Base-by-base conservation (phyloP, 2,888 invertebrate species). In the Callyntrura guangdongensis region DNA sequence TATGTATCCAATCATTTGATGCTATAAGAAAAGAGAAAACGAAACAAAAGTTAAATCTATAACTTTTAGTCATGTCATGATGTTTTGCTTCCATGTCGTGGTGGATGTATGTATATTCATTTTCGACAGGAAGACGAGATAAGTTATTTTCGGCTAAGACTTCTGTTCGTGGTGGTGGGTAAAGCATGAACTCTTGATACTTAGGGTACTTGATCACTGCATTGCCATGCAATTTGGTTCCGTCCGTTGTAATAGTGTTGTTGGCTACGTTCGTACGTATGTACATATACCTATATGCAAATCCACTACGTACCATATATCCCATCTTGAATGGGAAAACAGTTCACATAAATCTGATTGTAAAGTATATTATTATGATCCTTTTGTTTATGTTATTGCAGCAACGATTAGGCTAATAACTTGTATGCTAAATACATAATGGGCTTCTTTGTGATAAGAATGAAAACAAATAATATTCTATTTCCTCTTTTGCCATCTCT, bases 1-100 rank as follows among this genome's bases (percentile, higher is more conserved):
- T 45, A 47, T 72, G 17, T 11, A 72, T 20, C 20, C 45, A 45
- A 45, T 4, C 14, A 25, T 9, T 9, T 9, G 47, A 72, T 17
- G n/a, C 17, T 22, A 5, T 64, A 64, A 64, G 4, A n/a, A 36
- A n/a, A n/a, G 9, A 3, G 47, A 17, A 14, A 69, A 45, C 17
- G 25, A 25, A 72, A 72, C 72, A 72, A 72, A 67, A 72, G 72
- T 47, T 20, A 45, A 36, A 82, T 14, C 36, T 61, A 82, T 82
- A 82, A 82, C 82, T 82, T 82, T 82, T 79, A n/a, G n/a, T n/a
- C n/a, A n/a, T n/a, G 56, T 20, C 82, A 82, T 82, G 64, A 61
- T 45, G 82, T 17, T 72, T 72, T n/a, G 72, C 47, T 47, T 61
- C n/a, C n/a, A n/a, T n/a, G n/a, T n/a, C n/a, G n/a, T n/a, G n/a